A percentile compares a stretch with the other conserved stretches of the same genome.
Evolutionary conservation across 1,140 invertebrate genomes (phyloP).

Genomic region (Penaeus chinensis): DNA sequence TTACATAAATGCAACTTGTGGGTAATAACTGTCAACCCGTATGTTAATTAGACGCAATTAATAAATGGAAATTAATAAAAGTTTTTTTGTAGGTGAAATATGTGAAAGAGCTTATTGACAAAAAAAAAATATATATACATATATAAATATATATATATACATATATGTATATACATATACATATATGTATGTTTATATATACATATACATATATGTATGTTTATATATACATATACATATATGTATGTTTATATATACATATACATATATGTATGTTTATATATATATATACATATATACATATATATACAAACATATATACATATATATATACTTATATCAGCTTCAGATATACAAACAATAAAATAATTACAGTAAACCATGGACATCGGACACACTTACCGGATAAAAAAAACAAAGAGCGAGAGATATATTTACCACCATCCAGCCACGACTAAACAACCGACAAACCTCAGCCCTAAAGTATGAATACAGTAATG

Average conservation of each 20-base stretch:
- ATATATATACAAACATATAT: conserved; percentile 25
- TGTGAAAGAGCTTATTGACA: background rate
- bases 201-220: too few species aligned
- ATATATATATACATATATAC: conserved; percentile 22
- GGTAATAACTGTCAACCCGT: too few species aligned
- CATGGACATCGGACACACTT: background rate
- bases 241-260: background rate
- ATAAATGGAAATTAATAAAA: too few species aligned
- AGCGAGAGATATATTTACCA: background rate
- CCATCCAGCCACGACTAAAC: too few species aligned
- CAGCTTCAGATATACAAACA: conserved; percentile 2
- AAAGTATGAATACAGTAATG: too few species aligned
- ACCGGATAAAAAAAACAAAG: background rate
- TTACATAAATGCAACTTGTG: too few species aligned
- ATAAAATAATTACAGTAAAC: background rate
- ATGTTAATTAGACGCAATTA: too few species aligned
- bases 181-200: background rate
- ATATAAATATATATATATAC: conserved; percentile 14
- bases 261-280: background rate
- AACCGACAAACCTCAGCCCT: too few species aligned
- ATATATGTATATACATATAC: conserved; percentile 15
- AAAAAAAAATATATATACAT: background rate
- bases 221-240: background rate
- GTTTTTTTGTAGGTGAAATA: too few species aligned
- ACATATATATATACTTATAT: conserved; percentile 2